These are phyloP conservation scores for Parambassis ranga DNA, from an alignment of 2,797 vertebrate genomes.

Conservation along the genomic window DNA sequence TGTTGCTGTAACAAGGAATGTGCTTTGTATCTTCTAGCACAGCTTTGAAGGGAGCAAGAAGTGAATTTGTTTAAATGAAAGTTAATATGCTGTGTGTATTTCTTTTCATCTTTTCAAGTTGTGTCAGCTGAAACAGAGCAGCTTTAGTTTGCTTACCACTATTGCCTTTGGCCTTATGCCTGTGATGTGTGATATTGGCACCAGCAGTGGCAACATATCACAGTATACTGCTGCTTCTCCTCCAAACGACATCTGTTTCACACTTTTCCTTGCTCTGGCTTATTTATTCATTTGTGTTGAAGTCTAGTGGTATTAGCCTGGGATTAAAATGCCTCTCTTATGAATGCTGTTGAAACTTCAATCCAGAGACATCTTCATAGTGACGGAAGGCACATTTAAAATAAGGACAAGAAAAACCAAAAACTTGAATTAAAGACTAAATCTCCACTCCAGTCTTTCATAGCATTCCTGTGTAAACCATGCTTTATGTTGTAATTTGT, in stretches of 20 bases:
- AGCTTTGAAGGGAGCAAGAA: neutral
- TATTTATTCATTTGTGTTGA: slow-evolving; percentile 10
- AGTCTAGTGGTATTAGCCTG: slow-evolving; percentile 6
- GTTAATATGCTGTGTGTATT: no score
- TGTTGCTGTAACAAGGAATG: neutral
- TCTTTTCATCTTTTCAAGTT: slow-evolving; percentile 13
- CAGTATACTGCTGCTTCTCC: slow-evolving; percentile 19
- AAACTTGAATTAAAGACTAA: slow-evolving; percentile 41
- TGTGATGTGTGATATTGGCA: slow-evolving; percentile 42
- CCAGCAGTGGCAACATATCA: slow-evolving; percentile 47
- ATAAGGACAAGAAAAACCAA: slow-evolving; percentile 18
- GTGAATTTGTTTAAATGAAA: slow-evolving; percentile 3
- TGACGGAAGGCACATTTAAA: slow-evolving; percentile 9
- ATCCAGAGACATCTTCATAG: neutral
- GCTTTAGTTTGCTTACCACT: slow-evolving; percentile 34
- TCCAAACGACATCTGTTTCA: neutral
- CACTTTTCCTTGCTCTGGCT: neutral
- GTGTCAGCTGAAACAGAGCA: slow-evolving; percentile 13
- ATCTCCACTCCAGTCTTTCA: slow-evolving; percentile 29
- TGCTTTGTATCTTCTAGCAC: slow-evolving; percentile 27
- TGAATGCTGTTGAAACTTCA: neutral
- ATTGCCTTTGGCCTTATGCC: slow-evolving; percentile 64
- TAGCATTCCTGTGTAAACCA: slow-evolving; percentile 52
- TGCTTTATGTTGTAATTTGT: slow-evolving; percentile 49
- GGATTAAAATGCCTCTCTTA: neutral